Evolutionary conservation across 2,113 vertebrate species (phyloP), one percentile per base, ranked within the genome.

Genomic region (Oxyura jamaicensis): DNA sequence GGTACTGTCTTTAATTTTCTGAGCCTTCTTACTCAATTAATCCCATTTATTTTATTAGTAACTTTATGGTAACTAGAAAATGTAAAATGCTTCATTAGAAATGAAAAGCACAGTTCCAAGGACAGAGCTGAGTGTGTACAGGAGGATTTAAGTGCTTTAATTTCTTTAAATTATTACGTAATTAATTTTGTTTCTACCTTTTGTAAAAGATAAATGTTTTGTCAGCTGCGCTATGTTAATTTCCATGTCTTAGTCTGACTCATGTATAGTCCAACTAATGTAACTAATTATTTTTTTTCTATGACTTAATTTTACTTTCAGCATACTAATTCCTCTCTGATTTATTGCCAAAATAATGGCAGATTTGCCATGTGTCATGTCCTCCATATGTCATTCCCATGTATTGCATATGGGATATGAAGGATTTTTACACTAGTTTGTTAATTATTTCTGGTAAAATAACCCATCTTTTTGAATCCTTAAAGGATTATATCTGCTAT

Each of bases 391-490:
- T 41, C 18, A 31, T n/a, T 17, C 50, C 33, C 69, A 1, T 95
- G 73, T 79, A 82, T 85, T 93, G 28, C 80, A 92, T 13, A 53
- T 90, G 55, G 56, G 22, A 87, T 87, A 88, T 86, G 41, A 92
- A 95, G 53, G 73, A 42, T 78, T 63, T 92, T 96, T 77, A 77
- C 90, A 82, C 62, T 39, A 56, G 93, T 92, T 93, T 95, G 95
- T 95, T 94, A 71, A 80, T 96, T 93, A 56, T 91, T 96, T 90
- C 81, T 95, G 79, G 95, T 96, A 39, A 77, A 55, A 50, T 86
- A 48, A 65, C 72, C 83, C 83, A 65, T 56, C 13, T 8, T 41
- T 71, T 17, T 67, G 36, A 94, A 72, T 93, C 81, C 83, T 81
- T 85, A 10, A 8, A 36, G 56, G 56, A 35, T 26, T 59, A 3